Evolutionary conservation across 2,888 invertebrate genomes (phyloP).

Genomic region (Baccha elongata): DNA sequence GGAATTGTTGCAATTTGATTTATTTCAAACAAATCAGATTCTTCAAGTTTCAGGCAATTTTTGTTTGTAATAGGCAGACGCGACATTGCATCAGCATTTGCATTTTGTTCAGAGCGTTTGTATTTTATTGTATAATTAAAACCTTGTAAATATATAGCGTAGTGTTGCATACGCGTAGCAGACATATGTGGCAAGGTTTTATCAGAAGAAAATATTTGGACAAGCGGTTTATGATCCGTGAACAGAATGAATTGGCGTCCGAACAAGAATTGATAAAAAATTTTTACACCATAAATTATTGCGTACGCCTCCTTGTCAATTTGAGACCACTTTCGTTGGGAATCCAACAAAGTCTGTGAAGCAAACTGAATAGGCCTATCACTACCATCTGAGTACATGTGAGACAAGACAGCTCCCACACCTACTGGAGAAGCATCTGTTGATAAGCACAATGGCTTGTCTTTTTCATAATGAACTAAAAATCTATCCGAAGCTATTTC

Average conservation of each 20-base stretch:
- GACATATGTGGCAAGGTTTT: slow-evolving; percentile 19
- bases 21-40: slow-evolving; percentile 9
- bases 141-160: slow-evolving; percentile 22
- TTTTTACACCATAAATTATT: slow-evolving; percentile 15
- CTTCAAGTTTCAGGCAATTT: neutral
- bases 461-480: slow-evolving; percentile 9
- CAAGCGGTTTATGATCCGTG: too few species aligned
- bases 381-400: slow-evolving; percentile 76
- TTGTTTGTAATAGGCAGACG: neutral
- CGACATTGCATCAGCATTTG: slow-evolving; percentile 66
- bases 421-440: slow-evolving; percentile 65
- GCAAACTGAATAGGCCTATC: too few species aligned
- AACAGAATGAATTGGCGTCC: slow-evolving; percentile 7
- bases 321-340: slow-evolving; percentile 14
- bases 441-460: slow-evolving; percentile 5
- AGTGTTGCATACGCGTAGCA: slow-evolving; percentile 15
- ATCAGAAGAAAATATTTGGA: slow-evolving; percentile 21
- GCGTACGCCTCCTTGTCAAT: too few species aligned
- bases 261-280: slow-evolving; percentile 2
- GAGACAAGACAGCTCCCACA: slow-evolving; percentile 76
- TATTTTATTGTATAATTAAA: slow-evolving; percentile 61
- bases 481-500: slow-evolving; percentile 3
- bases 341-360: slow-evolving; percentile 13
- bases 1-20: slow-evolving; percentile 8
- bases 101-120: slow-evolving; percentile 52